phyloP scores from a whole-genome alignment of 2,888 invertebrate species.

The Xylocampa areola region DNA sequence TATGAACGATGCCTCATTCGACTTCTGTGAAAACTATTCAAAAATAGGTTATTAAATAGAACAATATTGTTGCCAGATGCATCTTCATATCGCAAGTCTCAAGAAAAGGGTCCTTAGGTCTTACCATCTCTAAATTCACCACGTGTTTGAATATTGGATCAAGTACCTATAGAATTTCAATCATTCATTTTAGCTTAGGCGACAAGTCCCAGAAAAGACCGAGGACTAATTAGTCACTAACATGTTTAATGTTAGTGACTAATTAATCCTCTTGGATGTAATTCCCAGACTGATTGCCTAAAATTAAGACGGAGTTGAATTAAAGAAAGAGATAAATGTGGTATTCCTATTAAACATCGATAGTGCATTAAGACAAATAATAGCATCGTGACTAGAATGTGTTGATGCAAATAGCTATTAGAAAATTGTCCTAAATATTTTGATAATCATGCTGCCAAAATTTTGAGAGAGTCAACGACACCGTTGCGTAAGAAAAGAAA shows the following conservation, averaged over 20 bases:
- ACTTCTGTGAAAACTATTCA: conserved; percentile 34
- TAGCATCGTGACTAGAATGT: conserved; percentile 38
- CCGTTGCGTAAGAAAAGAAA: background rate
- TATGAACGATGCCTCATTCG: conserved; percentile 21
- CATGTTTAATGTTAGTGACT: too few species aligned
- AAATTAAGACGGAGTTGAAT: conserved; percentile 14
- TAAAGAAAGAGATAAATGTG: conserved; percentile 28
- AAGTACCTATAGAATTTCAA: too few species aligned
- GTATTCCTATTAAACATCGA: conserved; percentile 23
- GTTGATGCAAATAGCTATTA: conserved; percentile 13
- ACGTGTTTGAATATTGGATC: too few species aligned
- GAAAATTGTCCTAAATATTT: conserved; percentile 6
- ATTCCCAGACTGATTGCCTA: conserved; percentile 1
- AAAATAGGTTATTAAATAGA: conserved; percentile 36
- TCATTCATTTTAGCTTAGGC: too few species aligned
- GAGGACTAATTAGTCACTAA: too few species aligned
- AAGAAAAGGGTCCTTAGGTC: background rate
- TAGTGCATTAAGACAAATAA: conserved; percentile 43
- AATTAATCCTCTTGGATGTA: background rate
- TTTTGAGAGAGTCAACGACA: conserved; percentile 3
- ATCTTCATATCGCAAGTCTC: conserved; percentile 10
- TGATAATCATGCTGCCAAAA: conserved; percentile 14
- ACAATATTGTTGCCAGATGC: conserved; percentile 26
- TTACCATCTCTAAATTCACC: background rate
- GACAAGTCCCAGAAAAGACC: background rate